Evolutionary conservation across 2,797 vertebrate species (phyloP).

Genomic region (Tiaroga cobitis): DNA sequence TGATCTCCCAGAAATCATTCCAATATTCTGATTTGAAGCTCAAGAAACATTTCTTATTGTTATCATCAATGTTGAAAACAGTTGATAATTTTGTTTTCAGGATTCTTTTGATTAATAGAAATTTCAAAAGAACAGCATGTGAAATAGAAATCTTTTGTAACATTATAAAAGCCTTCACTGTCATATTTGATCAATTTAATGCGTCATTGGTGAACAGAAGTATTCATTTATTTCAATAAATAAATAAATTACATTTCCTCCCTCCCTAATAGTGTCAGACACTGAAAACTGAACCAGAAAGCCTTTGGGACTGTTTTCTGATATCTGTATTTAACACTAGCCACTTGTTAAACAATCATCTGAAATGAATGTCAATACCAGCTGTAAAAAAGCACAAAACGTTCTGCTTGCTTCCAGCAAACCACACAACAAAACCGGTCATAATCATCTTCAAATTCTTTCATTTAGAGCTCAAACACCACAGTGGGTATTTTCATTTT

Average conservation of each 20-base stretch:
- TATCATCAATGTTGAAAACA: not conserved
- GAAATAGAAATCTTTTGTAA: not conserved
- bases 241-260: not conserved
- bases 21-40: not conserved
- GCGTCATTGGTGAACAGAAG: no score
- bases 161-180: not conserved
- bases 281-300: not conserved
- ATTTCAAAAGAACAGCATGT: not conserved
- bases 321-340: not conserved
- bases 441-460: not conserved
- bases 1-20: not conserved
- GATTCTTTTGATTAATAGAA: not conserved
- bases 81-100: not conserved
- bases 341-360: not conserved
- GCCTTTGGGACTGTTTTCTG: not conserved
- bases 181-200: not conserved
- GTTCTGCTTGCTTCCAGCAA: not conserved
- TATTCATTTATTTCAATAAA: no score
- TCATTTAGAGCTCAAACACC: not conserved
- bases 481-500: not conserved
- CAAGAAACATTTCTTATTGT: not conserved
- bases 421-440: not conserved
- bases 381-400: not conserved
- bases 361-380: not conserved
- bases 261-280: not conserved